Percentiles rank a stretch among this genome's conserved stretches.
phyloP scores from a whole-genome alignment of 2,888 invertebrate species.

The Incurvaria masculella region DNA sequence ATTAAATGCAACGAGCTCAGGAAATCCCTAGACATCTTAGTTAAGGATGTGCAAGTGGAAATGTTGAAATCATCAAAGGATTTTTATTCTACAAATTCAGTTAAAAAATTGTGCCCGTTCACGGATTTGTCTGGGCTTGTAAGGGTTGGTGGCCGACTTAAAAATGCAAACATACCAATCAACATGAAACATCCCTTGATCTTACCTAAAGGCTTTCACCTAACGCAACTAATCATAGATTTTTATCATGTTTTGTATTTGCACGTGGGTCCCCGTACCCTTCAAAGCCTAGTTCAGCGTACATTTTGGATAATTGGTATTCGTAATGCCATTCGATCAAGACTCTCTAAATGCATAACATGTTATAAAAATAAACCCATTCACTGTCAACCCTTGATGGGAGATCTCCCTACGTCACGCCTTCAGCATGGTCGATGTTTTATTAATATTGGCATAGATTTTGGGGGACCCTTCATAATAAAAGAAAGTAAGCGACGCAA shows the following conservation, averaged over 20 bases:
- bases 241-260: conserved; percentile 4
- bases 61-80: neutral
- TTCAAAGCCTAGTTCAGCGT: neutral
- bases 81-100: neutral
- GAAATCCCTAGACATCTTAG: neutral
- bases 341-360: neutral
- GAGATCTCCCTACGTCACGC: neutral
- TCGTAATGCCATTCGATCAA: neutral
- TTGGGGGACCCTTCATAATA: conserved; percentile 13
- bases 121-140: neutral
- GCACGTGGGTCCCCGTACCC: conserved; percentile 5
- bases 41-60: neutral
- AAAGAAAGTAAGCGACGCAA: conserved; percentile 7
- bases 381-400: neutral
- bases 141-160: conserved; percentile 4
- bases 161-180: neutral
- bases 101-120: conserved; percentile 1
- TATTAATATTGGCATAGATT: conserved; percentile 12
- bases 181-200: conserved; percentile 1
- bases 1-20: neutral
- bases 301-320: neutral
- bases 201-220: neutral
- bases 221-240: conserved; percentile 1
- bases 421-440: conserved; percentile 3
- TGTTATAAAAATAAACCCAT: neutral